A percentile compares a stretch with the other conserved stretches of the same genome.
Evolutionary conservation across 2,888 invertebrate genomes (phyloP).

Genomic region (Acrobasis suavella): DNA sequence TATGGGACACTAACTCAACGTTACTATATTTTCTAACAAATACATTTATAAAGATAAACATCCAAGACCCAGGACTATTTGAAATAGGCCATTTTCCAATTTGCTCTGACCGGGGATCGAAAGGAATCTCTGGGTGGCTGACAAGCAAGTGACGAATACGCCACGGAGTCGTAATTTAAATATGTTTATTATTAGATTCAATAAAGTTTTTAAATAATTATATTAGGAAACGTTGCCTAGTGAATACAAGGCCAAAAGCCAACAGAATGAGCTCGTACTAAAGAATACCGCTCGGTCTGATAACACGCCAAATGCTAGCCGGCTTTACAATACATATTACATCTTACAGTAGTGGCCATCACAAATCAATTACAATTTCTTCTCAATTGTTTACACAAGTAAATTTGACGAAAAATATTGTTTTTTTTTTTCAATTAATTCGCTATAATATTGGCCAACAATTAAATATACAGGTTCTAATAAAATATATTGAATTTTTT

Average conservation of each 20-base stretch:
- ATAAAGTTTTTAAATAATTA: too few relatives aligned
- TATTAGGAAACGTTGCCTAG: not conserved
- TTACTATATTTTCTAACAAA: too few relatives aligned
- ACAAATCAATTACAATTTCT: slow-evolving; percentile 9
- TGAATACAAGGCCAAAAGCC: slow-evolving; percentile 1
- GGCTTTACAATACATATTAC: not conserved
- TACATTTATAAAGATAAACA: too few relatives aligned
- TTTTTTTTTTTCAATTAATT: not conserved
- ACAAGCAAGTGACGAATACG: too few relatives aligned
- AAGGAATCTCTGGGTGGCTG: too few relatives aligned
- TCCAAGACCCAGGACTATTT: too few relatives aligned
- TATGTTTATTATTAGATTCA: too few relatives aligned
- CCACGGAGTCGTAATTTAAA: too few relatives aligned
- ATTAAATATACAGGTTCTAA: not conserved
- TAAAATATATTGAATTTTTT: too few relatives aligned
- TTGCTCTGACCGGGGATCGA: too few relatives aligned
- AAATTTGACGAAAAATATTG: slow-evolving; percentile 13
- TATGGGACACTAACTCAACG: too few relatives aligned
- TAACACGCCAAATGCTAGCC: slow-evolving; percentile 4
- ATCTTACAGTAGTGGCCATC: slow-evolving; percentile 9
- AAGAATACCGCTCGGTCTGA: not conserved
- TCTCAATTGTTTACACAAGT: not conserved
- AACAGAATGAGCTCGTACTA: not conserved
- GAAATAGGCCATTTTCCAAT: too few relatives aligned
- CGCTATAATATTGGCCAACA: not conserved